phyloP scores from a whole-genome alignment of 53 echinoderm and acorn worm species.

The Apostichopus leukothele region DNA sequence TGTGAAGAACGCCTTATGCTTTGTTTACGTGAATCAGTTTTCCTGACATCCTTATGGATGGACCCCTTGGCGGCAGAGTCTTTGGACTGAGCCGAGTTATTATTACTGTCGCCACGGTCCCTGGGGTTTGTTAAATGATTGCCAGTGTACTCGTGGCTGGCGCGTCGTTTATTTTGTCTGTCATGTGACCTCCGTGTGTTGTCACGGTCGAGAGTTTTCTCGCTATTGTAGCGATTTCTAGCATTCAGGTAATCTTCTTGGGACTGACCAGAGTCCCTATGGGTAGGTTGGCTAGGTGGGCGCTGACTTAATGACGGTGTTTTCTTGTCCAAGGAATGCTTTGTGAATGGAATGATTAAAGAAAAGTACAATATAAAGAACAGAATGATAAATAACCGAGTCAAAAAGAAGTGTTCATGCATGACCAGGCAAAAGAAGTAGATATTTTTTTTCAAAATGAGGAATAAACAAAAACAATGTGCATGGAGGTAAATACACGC shows the following conservation, averaged over 20 bases:
- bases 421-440: constrained; percentile 23
- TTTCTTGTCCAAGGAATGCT: constrained; percentile 69
- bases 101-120: background rate
- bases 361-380: constrained; percentile 52
- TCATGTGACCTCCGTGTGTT: constrained; percentile 3
- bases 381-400: constrained; percentile 32
- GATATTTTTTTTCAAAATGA: constrained; percentile 2
- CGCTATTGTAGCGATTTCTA: constrained; percentile 31
- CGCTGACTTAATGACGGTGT: constrained; percentile 38
- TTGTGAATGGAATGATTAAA: constrained; percentile 66
- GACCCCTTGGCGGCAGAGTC: background rate
- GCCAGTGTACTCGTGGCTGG: constrained; percentile 11
- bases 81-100: background rate
- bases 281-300: constrained; percentile 23
- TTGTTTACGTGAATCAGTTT: background rate
- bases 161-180: constrained; percentile 13
- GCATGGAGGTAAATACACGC: constrained; percentile 13
- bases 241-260: constrained; percentile 15
- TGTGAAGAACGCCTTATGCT: background rate
- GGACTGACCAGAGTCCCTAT: constrained; percentile 28
- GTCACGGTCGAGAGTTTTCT: constrained; percentile 4
- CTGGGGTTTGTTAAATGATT: background rate
- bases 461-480: constrained; percentile 32
- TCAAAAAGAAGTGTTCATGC: constrained; percentile 27
- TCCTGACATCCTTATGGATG: background rate